Conservation (phyloP, 2,797 vertebrate genomes). For the Apogon hyalosoma region DNA sequence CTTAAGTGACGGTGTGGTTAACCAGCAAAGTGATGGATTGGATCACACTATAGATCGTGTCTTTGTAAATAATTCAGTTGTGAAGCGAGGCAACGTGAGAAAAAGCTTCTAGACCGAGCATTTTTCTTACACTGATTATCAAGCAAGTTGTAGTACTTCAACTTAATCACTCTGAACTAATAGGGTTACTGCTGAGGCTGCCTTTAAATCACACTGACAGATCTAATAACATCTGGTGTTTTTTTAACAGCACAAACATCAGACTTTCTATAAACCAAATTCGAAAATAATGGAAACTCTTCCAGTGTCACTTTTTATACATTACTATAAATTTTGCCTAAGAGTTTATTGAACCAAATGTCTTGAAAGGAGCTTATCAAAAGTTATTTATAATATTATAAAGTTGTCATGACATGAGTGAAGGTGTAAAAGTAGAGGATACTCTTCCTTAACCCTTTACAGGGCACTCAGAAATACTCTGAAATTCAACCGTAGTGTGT, state of each 20-base stretch:
- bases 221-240: not conserved
- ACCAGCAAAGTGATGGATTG: constrained; percentile 6
- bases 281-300: not conserved
- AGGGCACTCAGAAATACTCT: too few species aligned
- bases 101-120: not conserved
- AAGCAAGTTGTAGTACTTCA: not conserved
- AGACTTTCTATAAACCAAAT: not conserved
- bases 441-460: too few species aligned
- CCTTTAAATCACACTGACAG: not conserved
- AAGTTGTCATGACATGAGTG: too few species aligned
- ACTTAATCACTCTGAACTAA: not conserved
- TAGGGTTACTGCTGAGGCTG: too few species aligned
- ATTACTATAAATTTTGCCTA: too few species aligned
- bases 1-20: constrained; percentile 8
- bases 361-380: too few species aligned
- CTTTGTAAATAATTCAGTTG: constrained; percentile 1
- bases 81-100: not conserved
- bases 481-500: too few species aligned
- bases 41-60: not conserved
- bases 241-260: not conserved
- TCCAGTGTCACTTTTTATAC: not conserved
- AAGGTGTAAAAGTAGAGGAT: too few species aligned
- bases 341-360: not conserved
- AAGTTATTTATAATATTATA: too few species aligned
- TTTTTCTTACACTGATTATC: not conserved